Evolutionary conservation across 2,888 invertebrate genomes (phyloP).

Genomic region (Hermaeophaga mercurialis): DNA sequence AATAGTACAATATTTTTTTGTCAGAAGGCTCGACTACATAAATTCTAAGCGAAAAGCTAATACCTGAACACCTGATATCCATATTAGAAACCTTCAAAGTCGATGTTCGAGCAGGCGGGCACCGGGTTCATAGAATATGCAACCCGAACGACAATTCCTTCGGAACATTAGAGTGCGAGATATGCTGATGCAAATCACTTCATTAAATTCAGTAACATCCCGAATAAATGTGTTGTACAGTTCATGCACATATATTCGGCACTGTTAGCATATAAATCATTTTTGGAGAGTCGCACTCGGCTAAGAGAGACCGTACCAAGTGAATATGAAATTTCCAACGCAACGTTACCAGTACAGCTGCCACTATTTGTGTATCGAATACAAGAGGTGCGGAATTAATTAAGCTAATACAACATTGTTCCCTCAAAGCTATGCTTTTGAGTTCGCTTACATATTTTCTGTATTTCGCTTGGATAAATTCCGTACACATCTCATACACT

Average conservation of each 20-base stretch:
- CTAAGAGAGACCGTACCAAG: conserved; percentile 18
- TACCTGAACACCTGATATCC: neutral
- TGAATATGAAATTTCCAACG: conserved; percentile 22
- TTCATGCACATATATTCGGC: conserved; percentile 25
- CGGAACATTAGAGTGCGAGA: conserved; percentile 20
- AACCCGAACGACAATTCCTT: conserved; percentile 23
- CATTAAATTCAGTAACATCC: conserved; percentile 30
- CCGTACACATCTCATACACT: too few species aligned
- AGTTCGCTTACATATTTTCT: too few species aligned
- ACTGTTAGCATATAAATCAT: conserved; percentile 28
- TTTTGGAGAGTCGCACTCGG: conserved; percentile 16
- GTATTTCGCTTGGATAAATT: too few species aligned
- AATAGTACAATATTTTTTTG: too few species aligned
- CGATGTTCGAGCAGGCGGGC: neutral
- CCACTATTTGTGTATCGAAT: neutral
- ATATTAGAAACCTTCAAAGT: conserved; percentile 2
- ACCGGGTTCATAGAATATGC: conserved; percentile 25
- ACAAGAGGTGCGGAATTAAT: too few species aligned
- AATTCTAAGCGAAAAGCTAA: too few species aligned
- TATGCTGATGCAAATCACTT: conserved; percentile 26
- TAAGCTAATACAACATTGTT: too few species aligned
- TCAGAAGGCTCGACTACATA: too few species aligned
- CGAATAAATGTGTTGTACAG: conserved; percentile 29
- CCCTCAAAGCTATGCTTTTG: too few species aligned
- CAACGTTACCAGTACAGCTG: neutral